Evolutionary conservation across 1,140 invertebrate species (phyloP).

Genomic region (Conopomorpha cramerella): DNA sequence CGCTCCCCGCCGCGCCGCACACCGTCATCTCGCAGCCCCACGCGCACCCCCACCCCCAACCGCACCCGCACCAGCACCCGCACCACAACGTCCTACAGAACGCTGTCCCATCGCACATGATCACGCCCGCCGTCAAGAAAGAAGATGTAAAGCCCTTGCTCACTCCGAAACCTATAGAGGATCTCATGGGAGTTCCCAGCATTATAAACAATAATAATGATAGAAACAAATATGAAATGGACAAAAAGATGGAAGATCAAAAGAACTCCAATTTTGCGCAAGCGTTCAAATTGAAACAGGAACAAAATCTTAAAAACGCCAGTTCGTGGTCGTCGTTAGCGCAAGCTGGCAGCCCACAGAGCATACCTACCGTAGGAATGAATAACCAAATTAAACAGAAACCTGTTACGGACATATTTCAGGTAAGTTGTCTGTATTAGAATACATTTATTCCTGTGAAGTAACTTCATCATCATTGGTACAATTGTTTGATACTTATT

Average conservation of each 20-base stretch:
- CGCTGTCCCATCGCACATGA: slow-evolving; percentile 45
- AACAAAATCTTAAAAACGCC: slow-evolving; percentile 84
- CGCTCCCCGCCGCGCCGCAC: slow-evolving; percentile 50
- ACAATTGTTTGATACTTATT: not conserved
- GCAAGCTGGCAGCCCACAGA: slow-evolving; percentile 76
- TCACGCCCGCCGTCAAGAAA: slow-evolving; percentile 57
- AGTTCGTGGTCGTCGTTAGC: slow-evolving; percentile 92
- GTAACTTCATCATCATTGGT: too few relatives aligned
- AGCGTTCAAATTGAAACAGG: slow-evolving; percentile 69
- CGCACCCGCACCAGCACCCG: slow-evolving; percentile 63
- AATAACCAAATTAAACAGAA: slow-evolving; percentile 65
- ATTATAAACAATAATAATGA: slow-evolving; percentile 49
- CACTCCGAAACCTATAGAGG: slow-evolving; percentile 66
- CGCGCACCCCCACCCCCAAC: slow-evolving; percentile 45
- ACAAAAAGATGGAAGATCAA: slow-evolving; percentile 46
- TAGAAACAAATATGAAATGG: slow-evolving; percentile 51
- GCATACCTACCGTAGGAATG: slow-evolving; percentile 58
- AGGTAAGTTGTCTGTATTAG: slow-evolving; percentile 53
- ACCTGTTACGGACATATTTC: slow-evolving; percentile 73
- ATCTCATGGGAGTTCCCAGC: slow-evolving; percentile 62
- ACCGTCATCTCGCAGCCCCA: slow-evolving; percentile 54
- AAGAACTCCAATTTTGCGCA: slow-evolving; percentile 67
- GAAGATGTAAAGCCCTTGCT: slow-evolving; percentile 62
- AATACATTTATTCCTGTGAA: too few relatives aligned
- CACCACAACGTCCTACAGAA: slow-evolving; percentile 44